Evolutionary conservation across 2,797 vertebrate species (phyloP), one percentile per base, ranked within the genome.

Genomic region (Sebastes trivittatus): DNA sequence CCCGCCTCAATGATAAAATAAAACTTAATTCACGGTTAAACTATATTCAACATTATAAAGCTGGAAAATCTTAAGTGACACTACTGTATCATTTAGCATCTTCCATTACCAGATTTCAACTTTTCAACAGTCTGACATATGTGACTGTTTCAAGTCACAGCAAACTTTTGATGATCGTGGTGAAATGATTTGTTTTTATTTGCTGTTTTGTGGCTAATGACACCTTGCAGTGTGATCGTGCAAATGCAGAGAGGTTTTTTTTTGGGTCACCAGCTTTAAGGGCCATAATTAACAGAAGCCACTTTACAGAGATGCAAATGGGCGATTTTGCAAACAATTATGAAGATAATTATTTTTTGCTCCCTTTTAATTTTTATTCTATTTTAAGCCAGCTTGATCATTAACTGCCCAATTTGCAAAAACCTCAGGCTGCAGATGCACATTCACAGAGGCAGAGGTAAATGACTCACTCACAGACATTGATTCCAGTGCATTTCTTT

Each of bases 401-500:
- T 73, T 81, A 66, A 49, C 56, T 56, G 5, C 25, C 38, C 64
- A 34, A 14, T 87, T 78, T 77, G 22, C 64, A 65, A 68, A 55
- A 78, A 54, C 61, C 56, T 46, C 23, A 42, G 61, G n/a, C 78
- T 32, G 18, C 52, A 75, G 66, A 82, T 38, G 30, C 27, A 80
- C 68, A 72, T 56, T 55, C 65, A 69, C 23, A 14, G 61, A 49
- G 56, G 60, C 70, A 76, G 70, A 36, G 59, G 82, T 72, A 65
- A 81, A 80, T 20, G 34, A 75, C 63, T 84, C 59, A 69, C 59
- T 68, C 67, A n/a, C 69, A 82, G 67, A 67, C 30, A 66, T 46
- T 52, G 74, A 78, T 77, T 65, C 11, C 27, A 75, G 68, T 52
- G 36, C 20, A 22, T 68, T 74, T 78, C 72, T 81, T 74, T 2